Percentiles rank a stretch among this genome's conserved stretches.
Conservation (phyloP, 2,888 invertebrate genomes). For the Ennomos quercinarius region DNA sequence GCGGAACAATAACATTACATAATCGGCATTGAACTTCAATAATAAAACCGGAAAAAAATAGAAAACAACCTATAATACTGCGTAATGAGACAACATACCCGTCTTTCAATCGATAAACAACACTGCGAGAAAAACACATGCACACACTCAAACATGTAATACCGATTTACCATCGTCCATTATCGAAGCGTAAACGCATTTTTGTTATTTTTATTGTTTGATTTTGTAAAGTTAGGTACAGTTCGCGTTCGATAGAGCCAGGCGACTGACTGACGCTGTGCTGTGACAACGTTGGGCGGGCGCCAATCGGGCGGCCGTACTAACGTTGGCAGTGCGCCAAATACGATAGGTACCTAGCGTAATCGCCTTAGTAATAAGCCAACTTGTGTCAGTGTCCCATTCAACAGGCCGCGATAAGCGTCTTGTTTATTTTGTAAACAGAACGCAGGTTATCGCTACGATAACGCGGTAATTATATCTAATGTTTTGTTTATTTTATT, state of each 20-base stretch:
- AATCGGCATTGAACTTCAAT: slow-evolving; percentile 68
- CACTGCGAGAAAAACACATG: slow-evolving; percentile 51
- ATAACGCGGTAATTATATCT: slow-evolving; percentile 25
- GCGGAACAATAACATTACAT: slow-evolving; percentile 65
- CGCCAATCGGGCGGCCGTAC: slow-evolving; percentile 58
- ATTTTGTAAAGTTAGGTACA: slow-evolving; percentile 49
- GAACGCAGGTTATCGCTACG: slow-evolving; percentile 56
- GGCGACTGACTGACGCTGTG: slow-evolving; percentile 61
- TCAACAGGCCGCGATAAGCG: slow-evolving; percentile 54
- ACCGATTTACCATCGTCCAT: slow-evolving; percentile 70
- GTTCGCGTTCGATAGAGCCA: slow-evolving; percentile 55
- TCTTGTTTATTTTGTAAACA: slow-evolving; percentile 79
- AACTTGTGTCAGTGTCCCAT: slow-evolving; percentile 36
- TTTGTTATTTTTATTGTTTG: slow-evolving; percentile 45
- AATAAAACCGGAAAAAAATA: slow-evolving; percentile 43
- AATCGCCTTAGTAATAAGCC: slow-evolving; percentile 27
- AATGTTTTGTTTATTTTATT: slow-evolving; percentile 35
- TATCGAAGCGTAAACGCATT: slow-evolving; percentile 72
- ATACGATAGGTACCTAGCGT: slow-evolving; percentile 1
- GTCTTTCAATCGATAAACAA: slow-evolving; percentile 31
- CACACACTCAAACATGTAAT: slow-evolving; percentile 48
- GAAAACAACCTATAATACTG: slow-evolving; percentile 50
- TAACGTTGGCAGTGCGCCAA: slow-evolving; percentile 61
- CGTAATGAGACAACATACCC: slow-evolving; percentile 53
- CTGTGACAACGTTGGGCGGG: slow-evolving; percentile 65